Evolutionary conservation across 2,797 vertebrate species (phyloP), one percentile per base, ranked within the genome.

Genomic region (Acrocephalus scirpaceus): DNA sequence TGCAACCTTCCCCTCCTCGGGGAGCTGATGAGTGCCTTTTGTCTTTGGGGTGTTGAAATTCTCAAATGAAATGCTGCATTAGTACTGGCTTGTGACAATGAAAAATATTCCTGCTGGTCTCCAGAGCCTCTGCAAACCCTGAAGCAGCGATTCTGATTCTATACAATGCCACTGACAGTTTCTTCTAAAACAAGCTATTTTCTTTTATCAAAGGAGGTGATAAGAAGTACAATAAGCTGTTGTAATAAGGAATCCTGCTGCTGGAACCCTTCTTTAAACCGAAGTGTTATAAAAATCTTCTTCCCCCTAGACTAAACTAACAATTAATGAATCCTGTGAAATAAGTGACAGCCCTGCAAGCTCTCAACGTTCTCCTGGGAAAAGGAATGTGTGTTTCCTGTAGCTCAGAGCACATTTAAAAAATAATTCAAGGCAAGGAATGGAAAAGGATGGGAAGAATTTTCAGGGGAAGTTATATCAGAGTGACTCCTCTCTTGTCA

Each of bases 171-270:
- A 32, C 26, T 94, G 74, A 88, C 78, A 45, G 73, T 81, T 86
- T 87, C 47, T 78, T 88, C 74, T 83, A 80, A 86, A 94, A 83
- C 27, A 69, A 89, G 32, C 58, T 56, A 50, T 92, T 91, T 90
- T 92, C 50, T 86, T 90, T 91, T 79, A 77, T 80, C 72, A 64
- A 47, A 94, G 42, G 51, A 85, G 58, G 18, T 81, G 89, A 87
- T 96, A 94, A 93, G 84, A 84, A 96, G 86, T 57, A 90, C 54
- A 93, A 72, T 87, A 96, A 90, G 53, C 51, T 91, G 47, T 81
- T 61, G 40, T 73, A 87, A 86, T 86, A 91, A 90, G 76, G 34
- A 91, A 64, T 80, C 74, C 10, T 25, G 45, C 26, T 86, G 16
- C 69, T 88, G 48, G 60, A 96, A 79, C 45, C 5, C 36, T 78